Percentiles rank a stretch among this genome's conserved stretches.
Conservation (phyloP, 2,113 vertebrate species). For the Hypomesus transpacificus region DNA sequence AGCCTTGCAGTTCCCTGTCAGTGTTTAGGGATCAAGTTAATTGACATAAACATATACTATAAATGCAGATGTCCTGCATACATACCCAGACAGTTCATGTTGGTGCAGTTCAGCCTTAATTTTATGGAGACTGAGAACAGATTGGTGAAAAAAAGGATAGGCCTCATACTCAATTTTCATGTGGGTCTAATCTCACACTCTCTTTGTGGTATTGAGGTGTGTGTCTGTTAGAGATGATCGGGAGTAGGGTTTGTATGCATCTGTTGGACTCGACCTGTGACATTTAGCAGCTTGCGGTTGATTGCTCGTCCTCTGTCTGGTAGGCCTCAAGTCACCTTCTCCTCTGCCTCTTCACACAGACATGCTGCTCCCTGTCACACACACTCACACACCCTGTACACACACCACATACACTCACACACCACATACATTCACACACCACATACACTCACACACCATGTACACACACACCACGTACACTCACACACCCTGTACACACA, state of each 20-base stretch:
- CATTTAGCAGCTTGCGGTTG: constrained; percentile 43
- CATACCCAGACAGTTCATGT: too few species aligned
- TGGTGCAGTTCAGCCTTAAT: background rate
- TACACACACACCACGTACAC: too few species aligned
- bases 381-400: background rate
- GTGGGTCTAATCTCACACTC: constrained; percentile 33
- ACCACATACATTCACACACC: too few species aligned
- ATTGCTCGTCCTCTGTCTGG: background rate
- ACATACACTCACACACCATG: too few species aligned
- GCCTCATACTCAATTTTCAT: constrained; percentile 42
- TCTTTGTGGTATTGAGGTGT: constrained; percentile 46
- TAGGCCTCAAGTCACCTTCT: constrained; percentile 21
- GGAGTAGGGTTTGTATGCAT: constrained; percentile 31
- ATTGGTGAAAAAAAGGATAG: constrained; percentile 46
- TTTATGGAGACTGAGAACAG: constrained; percentile 40
- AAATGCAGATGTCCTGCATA: too few species aligned
- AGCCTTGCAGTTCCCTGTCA: too few species aligned
- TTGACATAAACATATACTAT: too few species aligned
- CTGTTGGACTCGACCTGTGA: constrained; percentile 43
- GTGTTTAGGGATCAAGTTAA: too few species aligned
- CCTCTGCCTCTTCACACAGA: constrained; percentile 28
- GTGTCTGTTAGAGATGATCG: constrained; percentile 20
- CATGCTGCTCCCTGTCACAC: background rate
- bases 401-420: background rate
- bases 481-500: too few species aligned